Percentiles rank a stretch among this genome's conserved stretches.
These are phyloP conservation scores for Pteromalus puparum DNA, from an alignment of 1,140 invertebrate genomes.

Conservation along the genomic window DNA sequence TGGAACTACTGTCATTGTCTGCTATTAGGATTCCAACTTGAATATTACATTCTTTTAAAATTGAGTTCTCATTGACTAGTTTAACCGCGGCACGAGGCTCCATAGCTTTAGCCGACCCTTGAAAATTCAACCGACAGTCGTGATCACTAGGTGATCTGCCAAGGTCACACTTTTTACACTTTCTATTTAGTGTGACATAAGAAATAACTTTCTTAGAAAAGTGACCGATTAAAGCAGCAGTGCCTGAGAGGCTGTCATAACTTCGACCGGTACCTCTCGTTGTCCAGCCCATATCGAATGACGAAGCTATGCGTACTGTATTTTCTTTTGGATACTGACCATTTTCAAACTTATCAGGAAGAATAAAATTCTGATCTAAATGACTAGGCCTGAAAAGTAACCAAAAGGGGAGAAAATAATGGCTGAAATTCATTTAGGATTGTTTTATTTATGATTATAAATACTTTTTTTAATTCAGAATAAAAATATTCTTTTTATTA, in stretches of 20 bases:
- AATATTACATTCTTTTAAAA: constrained; percentile 31
- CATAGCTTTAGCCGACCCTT: constrained; percentile 39
- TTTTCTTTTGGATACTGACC: not conserved
- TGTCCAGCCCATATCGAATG: constrained; percentile 33
- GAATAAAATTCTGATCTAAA: constrained; percentile 34
- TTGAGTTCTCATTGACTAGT: constrained; percentile 34
- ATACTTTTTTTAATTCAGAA: not conserved
- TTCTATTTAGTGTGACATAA: constrained; percentile 31
- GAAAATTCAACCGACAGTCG: constrained; percentile 39
- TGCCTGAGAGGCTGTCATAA: constrained; percentile 16
- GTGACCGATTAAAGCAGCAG: constrained; percentile 35
- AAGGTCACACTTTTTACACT: constrained; percentile 38
- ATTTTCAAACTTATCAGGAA: constrained; percentile 8
- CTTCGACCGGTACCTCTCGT: no score
- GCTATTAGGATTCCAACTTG: constrained; percentile 23
- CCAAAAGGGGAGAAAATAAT: not conserved
- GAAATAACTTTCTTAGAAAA: constrained; percentile 43
- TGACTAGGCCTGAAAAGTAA: constrained; percentile 20
- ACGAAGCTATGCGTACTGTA: constrained; percentile 36
- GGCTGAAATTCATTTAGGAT: not conserved
- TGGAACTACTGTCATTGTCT: constrained; percentile 25
- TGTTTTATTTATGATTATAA: not conserved
- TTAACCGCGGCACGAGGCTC: constrained; percentile 27
- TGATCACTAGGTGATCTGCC: constrained; percentile 31
- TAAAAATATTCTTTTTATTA: not conserved